Percentiles rank a stretch among this genome's conserved stretches.
Conservation (phyloP, 2,797 vertebrate genomes). For the Alectoris magna region DNA sequence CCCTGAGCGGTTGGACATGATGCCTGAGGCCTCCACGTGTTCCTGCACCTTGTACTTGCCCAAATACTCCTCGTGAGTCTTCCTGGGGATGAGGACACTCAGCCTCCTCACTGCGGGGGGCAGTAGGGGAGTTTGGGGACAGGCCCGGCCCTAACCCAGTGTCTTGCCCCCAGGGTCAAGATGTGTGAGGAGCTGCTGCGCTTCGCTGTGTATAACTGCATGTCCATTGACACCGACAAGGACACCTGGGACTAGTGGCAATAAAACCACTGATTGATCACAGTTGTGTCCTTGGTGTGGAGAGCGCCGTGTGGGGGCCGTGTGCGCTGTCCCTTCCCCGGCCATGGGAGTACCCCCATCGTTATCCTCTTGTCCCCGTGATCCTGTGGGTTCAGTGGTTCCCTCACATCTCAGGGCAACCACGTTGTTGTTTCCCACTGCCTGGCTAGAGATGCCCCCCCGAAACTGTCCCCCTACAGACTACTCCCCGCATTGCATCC, state of each 20-base stretch:
- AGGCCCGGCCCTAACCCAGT: fast-evolving
- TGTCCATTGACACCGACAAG: slow-evolving; percentile 96
- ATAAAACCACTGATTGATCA: background rate
- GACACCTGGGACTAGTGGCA: slow-evolving; percentile 88
- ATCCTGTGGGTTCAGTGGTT: background rate
- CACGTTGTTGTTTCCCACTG: too few species aligned
- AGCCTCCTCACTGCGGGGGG: background rate
- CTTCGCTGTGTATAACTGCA: slow-evolving; percentile 95
- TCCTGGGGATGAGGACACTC: background rate
- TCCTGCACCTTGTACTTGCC: slow-evolving; percentile 92
- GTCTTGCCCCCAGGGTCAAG: slow-evolving; percentile 82
- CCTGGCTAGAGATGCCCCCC: background rate
- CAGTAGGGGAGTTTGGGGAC: background rate
- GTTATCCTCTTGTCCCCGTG: background rate
- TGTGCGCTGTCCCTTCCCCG: background rate
- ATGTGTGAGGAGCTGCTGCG: slow-evolving; percentile 94
- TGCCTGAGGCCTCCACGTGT: slow-evolving; percentile 95
- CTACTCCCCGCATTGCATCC: background rate
- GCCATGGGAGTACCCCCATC: background rate
- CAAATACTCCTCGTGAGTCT: slow-evolving; percentile 89
- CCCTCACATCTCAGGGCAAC: background rate
- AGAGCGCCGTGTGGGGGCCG: fast-evolving
- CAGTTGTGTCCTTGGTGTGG: background rate
- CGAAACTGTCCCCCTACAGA: too few species aligned
- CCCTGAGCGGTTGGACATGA: slow-evolving; percentile 85